phyloP scores from a whole-genome alignment of 2,797 vertebrate species.

The Odontamblyopus rebecca region DNA sequence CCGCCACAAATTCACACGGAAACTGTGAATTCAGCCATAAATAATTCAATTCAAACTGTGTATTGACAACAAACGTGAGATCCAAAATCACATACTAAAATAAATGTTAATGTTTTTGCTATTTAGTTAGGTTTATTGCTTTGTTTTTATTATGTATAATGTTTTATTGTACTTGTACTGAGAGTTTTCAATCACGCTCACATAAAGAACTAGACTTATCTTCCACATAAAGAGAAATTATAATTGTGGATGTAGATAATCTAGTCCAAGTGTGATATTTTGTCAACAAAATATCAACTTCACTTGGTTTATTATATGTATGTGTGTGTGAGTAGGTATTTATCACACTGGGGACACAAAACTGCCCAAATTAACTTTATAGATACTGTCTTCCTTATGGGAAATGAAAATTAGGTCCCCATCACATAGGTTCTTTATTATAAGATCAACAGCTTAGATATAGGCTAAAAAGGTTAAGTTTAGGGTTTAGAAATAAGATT shows the following conservation, averaged over 20 bases:
- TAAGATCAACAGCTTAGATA: too few relatives aligned
- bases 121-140: background rate
- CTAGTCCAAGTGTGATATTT: too few relatives aligned
- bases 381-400: background rate
- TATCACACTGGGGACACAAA: too few relatives aligned
- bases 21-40: background rate
- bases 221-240: background rate
- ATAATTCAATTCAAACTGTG: background rate
- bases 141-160: background rate
- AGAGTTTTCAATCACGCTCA: background rate
- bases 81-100: background rate
- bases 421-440: too few relatives aligned
- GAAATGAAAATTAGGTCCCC: too few relatives aligned
- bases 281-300: too few relatives aligned
- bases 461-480: too few relatives aligned
- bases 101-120: background rate
- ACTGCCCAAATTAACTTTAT: background rate
- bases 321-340: background rate
- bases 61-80: background rate
- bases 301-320: background rate
- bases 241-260: too few relatives aligned
- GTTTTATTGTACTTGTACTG: background rate
- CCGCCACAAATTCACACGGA: background rate
- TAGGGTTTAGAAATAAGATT: too few relatives aligned
- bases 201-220: background rate